Percentiles rank a stretch among this genome's conserved stretches.
These are phyloP conservation scores for Palythoa grandiflora DNA, from an alignment of 92 coral and sea anemone genomes.

Conservation along the genomic window DNA sequence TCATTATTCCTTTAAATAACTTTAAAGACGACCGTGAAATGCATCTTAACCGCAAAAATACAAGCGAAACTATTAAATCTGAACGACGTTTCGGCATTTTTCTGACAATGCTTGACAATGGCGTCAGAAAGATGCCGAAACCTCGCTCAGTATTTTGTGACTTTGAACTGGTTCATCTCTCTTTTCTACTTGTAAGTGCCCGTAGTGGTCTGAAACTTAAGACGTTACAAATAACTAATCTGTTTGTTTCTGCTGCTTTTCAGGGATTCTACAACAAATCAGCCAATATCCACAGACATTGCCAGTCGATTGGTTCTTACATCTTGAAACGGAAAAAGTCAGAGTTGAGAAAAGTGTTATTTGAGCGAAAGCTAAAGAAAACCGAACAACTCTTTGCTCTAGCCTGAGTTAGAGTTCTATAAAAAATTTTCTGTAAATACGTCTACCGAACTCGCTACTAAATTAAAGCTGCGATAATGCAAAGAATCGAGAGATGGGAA, in stretches of 20 bases:
- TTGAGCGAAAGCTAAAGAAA: neutral
- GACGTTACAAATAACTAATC: neutral
- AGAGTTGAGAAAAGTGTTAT: constrained; percentile 32
- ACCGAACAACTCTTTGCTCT: neutral
- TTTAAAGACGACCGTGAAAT: neutral
- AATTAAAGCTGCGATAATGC: too few relatives aligned
- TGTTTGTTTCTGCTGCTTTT: neutral
- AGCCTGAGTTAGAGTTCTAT: too few relatives aligned
- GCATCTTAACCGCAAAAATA: neutral
- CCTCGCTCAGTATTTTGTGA: too few relatives aligned
- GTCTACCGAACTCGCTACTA: too few relatives aligned
- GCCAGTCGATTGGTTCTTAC: neutral
- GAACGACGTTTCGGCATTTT: too few relatives aligned
- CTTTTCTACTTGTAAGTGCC: neutral
- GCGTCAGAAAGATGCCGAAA: too few relatives aligned
- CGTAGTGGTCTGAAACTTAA: neutral
- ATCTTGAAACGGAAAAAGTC: constrained; percentile 41
- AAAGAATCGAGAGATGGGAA: too few relatives aligned
- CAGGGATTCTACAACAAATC: neutral
- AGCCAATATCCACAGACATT: neutral
- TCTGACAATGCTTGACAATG: too few relatives aligned
- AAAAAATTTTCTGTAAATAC: too few relatives aligned
- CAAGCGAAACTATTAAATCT: too few relatives aligned
- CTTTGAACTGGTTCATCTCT: neutral
- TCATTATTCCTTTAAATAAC: neutral